Evolutionary conservation across 2,797 vertebrate species (phyloP).

Genomic region (Etheostoma nigrum): DNA sequence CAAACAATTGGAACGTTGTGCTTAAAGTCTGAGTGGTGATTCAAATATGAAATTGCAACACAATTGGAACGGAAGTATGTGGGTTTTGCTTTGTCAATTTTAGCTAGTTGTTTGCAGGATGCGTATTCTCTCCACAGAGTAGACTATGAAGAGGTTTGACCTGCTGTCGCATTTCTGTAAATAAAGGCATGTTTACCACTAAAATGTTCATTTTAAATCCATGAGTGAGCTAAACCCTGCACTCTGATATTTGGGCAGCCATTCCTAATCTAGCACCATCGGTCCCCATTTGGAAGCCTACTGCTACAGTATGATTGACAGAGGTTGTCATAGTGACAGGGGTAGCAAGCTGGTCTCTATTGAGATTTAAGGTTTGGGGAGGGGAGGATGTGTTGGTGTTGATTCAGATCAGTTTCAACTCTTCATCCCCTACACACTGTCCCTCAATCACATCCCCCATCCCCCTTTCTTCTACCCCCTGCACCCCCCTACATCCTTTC

Average conservation of each 20-base stretch:
- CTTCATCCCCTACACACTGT: constrained; percentile 64
- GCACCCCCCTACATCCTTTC: constrained; percentile 62
- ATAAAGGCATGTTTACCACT: constrained; percentile 12
- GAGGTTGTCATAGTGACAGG: constrained; percentile 81
- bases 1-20: constrained; percentile 14
- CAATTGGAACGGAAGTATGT: constrained; percentile 37
- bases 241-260: constrained; percentile 47
- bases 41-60: constrained; percentile 9
- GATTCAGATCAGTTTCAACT: constrained; percentile 82
- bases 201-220: constrained; percentile 31
- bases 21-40: not conserved
- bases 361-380: constrained; percentile 66
- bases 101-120: constrained; percentile 21
- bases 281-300: constrained; percentile 55
- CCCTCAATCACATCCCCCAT: constrained; percentile 61
- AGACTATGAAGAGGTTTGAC: constrained; percentile 28
- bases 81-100: constrained; percentile 43
- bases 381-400: constrained; percentile 75
- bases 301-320: constrained; percentile 76
- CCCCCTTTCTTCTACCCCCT: constrained; percentile 1
- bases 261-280: constrained; percentile 53
- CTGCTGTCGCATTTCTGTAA: constrained; percentile 17
- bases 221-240: constrained; percentile 28
- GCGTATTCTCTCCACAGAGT: constrained; percentile 16
- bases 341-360: constrained; percentile 74